Conservation (phyloP, 2,797 vertebrate species). For the Enteromius radiatus region DNA sequence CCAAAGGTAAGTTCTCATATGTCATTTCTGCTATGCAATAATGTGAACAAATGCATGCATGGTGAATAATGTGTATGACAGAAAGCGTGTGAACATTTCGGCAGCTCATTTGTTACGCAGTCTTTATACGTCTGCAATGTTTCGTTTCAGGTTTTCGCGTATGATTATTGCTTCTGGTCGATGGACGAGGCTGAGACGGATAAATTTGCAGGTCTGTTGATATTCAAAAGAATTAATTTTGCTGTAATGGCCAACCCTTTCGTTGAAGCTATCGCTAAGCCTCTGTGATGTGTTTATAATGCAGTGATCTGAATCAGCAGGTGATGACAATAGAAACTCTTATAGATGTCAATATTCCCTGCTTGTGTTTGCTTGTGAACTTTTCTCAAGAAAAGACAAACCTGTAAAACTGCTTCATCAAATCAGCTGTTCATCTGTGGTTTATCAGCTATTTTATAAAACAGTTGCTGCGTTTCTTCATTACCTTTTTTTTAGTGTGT, state of each 20-base stretch:
- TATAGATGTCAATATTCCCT: background rate
- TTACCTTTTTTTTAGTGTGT: background rate
- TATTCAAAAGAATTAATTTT: background rate
- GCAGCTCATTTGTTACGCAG: background rate
- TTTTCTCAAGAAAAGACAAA: slow-evolving; percentile 12
- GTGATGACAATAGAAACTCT: background rate
- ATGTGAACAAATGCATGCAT: background rate
- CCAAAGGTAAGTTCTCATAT: slow-evolving; percentile 71
- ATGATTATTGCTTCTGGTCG: slow-evolving; percentile 98
- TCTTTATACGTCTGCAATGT: background rate
- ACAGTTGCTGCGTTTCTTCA: background rate
- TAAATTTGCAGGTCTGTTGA: slow-evolving; percentile 88
- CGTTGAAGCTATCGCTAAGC: background rate
- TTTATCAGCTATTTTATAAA: background rate
- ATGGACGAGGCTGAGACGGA: slow-evolving; percentile 90
- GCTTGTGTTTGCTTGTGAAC: background rate
- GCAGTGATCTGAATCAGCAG: slow-evolving; percentile 6
- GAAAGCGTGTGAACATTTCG: background rate
- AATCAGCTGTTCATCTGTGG: background rate
- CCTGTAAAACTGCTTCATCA: slow-evolving; percentile 15
- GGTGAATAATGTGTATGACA: background rate
- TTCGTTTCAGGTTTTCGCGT: slow-evolving; percentile 87
- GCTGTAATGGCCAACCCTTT: background rate
- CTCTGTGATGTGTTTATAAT: background rate
- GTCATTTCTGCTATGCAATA: background rate